Percentiles rank a stretch among this genome's conserved stretches.
phyloP scores from a whole-genome alignment of 2,888 invertebrate genomes.

The Cheilosia impressa region DNA sequence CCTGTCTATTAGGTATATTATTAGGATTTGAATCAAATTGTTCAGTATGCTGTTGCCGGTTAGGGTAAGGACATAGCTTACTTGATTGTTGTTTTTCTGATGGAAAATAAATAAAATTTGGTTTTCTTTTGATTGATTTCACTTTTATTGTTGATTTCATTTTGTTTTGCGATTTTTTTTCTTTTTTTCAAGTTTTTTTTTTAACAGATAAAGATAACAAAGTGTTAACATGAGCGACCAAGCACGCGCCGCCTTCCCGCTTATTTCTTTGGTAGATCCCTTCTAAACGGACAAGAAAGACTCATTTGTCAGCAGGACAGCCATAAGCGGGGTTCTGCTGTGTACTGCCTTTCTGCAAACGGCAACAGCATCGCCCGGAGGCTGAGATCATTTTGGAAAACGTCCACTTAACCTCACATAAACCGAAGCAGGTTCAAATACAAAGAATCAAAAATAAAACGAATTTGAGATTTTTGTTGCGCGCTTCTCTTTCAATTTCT shows the following conservation, averaged over 20 bases:
- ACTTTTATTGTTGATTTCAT: slow-evolving; percentile 17
- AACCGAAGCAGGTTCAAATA: slow-evolving; percentile 13
- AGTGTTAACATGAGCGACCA: slow-evolving; percentile 60
- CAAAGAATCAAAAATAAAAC: slow-evolving; percentile 6
- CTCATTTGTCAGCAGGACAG: background rate
- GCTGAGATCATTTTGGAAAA: slow-evolving; percentile 24
- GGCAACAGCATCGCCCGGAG: slow-evolving; percentile 46
- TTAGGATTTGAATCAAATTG: no score
- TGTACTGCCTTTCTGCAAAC: slow-evolving; percentile 13
- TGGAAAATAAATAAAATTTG: background rate
- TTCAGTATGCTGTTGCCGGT: no score
- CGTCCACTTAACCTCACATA: slow-evolving; percentile 23
- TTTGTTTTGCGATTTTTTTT: slow-evolving; percentile 34
- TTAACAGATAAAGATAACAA: slow-evolving; percentile 11
- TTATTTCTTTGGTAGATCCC: slow-evolving; percentile 22
- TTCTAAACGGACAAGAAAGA: slow-evolving; percentile 10
- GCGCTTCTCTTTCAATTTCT: slow-evolving; percentile 43
- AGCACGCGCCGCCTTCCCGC: slow-evolving; percentile 60
- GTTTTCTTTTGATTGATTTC: background rate
- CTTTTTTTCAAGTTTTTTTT: slow-evolving; percentile 17
- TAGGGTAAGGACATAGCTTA: no score
- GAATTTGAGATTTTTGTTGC: slow-evolving; percentile 22
- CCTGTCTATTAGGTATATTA: no score
- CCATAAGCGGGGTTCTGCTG: slow-evolving; percentile 30
- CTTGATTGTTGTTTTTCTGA: no score